phyloP scores from a whole-genome alignment of 2,797 vertebrate genomes.

The Pteronotus mesoamericanus region DNA sequence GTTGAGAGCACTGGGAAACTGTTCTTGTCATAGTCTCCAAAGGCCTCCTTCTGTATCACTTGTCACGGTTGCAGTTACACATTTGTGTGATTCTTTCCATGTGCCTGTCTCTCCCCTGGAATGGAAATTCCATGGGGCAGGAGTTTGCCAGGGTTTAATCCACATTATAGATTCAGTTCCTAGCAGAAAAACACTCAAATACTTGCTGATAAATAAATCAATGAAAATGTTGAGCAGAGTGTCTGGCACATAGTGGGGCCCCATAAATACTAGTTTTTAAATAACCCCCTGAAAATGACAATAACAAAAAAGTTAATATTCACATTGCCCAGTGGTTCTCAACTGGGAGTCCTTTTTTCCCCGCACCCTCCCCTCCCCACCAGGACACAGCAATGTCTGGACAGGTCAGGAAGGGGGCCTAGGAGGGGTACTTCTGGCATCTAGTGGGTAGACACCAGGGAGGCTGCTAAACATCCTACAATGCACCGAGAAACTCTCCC shows the following conservation, averaged over 20 bases:
- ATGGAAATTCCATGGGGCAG: not conserved
- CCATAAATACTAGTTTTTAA: not conserved
- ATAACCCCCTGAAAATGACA: not conserved
- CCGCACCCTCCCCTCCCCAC: accelerated
- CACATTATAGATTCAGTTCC: not conserved
- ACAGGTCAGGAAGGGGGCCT: too few species aligned
- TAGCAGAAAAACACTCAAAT: not conserved
- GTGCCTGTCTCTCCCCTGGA: not conserved
- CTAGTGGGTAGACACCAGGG: not conserved
- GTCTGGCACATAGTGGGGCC: not conserved
- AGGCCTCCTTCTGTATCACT: not conserved
- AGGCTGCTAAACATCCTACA: not conserved
- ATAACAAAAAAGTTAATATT: not conserved
- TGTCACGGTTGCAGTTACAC: not conserved
- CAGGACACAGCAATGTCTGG: not conserved
- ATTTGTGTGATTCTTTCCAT: not conserved
- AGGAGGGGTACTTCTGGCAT: not conserved
- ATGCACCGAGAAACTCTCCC: not conserved
- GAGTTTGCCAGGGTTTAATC: not conserved
- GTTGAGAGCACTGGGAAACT: not conserved
- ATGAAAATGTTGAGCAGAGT: not conserved
- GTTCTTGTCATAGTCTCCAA: not conserved
- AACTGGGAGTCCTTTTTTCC: not conserved
- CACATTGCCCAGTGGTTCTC: not conserved
- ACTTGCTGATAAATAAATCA: not conserved